Evolutionary conservation across 2,113 vertebrate genomes (phyloP), one percentile per base, ranked within the genome.

Genomic region (Coryphaenoides rupestris): DNA sequence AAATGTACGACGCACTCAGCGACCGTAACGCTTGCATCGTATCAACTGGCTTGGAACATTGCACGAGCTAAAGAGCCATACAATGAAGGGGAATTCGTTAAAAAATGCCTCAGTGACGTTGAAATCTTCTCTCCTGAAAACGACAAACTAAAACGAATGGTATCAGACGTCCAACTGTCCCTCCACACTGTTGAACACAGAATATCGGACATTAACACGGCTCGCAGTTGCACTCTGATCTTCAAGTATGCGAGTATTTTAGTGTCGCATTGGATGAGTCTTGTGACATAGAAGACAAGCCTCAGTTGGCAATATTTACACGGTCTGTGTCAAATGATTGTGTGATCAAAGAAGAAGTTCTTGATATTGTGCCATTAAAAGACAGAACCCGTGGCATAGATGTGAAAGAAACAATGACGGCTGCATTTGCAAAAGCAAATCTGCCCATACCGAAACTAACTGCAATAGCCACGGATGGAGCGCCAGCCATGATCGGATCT

Each of bases 391-490:
- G 52, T 69, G 65, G 69, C 64, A 77, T 63, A 19, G 74, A 77
- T 58, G 14, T 77, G 69, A 77, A 75, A 70, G 72, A 80, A 58
- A 62, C 65, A 70, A 53, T 73, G 60, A 72, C 69, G 59, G 26
- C 52, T 62, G 52, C 3, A 26, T 26, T 26, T 26, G 3, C 6
- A 6, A 26, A 26, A 26, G 24, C 24, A 26, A 26, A 26, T 26
- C 24, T 26, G 24, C 24, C 24, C 24, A 26, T 26, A 26, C 24
- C 24, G 6, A 26, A 26, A 6, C 24, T 26, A 26, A 26, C 24
- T 26, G 24, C n/a, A n/a, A n/a, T n/a, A n/a, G n/a, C n/a, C n/a
- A n/a, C n/a, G n/a, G n/a, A n/a, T n/a, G n/a, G n/a, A n/a, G n/a
- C n/a, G n/a, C n/a, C n/a, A n/a, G n/a, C n/a, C n/a, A n/a, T n/a